A percentile compares a stretch with the other conserved stretches of the same genome.
These are phyloP conservation scores for Chamaetylas fuelleborni DNA, from an alignment of 2,113 vertebrate genomes.

Conservation along the genomic window DNA sequence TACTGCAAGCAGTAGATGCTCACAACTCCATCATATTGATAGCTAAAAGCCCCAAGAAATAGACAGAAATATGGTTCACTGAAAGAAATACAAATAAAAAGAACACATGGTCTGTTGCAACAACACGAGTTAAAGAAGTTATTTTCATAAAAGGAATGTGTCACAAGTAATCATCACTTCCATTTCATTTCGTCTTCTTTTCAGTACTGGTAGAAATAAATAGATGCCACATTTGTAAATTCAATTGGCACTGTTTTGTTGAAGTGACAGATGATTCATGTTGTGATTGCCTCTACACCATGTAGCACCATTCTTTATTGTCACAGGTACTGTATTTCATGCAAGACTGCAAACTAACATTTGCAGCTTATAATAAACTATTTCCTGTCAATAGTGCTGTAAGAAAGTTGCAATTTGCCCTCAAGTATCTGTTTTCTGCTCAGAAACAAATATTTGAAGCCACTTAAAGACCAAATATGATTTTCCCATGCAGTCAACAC, in stretches of 20 bases:
- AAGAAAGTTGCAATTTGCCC: slow-evolving; percentile 3
- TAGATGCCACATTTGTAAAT: slow-evolving; percentile 23
- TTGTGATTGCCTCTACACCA: neutral
- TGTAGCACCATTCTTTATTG: neutral
- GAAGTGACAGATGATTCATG: slow-evolving; percentile 8
- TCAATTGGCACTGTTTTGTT: slow-evolving; percentile 1
- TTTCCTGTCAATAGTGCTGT: neutral
- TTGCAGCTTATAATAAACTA: neutral
- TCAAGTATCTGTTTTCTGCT: neutral
- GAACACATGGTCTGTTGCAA: neutral
- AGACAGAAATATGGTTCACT: neutral
- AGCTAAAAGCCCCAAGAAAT: neutral
- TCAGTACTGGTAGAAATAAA: neutral
- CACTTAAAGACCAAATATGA: neutral
- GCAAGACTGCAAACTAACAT: neutral
- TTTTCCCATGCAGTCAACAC: neutral
- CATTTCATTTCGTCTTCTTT: neutral
- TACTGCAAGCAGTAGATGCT: neutral
- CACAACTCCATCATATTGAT: neutral
- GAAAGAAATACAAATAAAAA: neutral
- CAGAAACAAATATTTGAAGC: neutral
- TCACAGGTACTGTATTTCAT: slow-evolving; percentile 6
- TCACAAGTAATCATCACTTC: slow-evolving; percentile 30
- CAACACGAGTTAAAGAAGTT: neutral
- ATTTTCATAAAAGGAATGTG: neutral